Evolutionary conservation across 1,140 invertebrate species (phyloP), one percentile per base, ranked within the genome.

Genomic region (Ips nitidus): DNA sequence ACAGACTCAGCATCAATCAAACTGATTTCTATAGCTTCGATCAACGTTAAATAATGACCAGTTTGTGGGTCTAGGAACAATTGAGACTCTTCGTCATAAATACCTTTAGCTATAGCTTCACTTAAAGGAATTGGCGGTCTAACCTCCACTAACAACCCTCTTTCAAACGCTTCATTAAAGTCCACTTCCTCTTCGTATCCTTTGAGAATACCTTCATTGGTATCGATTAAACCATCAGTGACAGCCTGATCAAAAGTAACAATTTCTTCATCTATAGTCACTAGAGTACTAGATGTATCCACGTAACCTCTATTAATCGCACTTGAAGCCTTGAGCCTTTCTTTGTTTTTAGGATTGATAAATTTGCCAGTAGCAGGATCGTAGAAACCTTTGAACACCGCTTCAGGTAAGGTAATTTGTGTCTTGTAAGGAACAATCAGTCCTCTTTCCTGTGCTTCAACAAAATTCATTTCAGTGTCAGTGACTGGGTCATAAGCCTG

Each of bases 341-440:
- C 91, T 75, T 87, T 88, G 36, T 87, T 88, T 74, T 89, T 86
- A 4, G 87, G 85, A 78, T 87, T 86, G 4, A 87, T 86, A 75
- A 93, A 89, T 71, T 88, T 86, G 37, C 91, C 91, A 6, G 88
- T 89, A 63, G 86, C 84, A 1, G 89, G 87, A 80, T 90, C 87
- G 73, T 93, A 92, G 62, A 91, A 88, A n/a, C 94, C 93, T 82
- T 92, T 91, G 74, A 91, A 91, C 4, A 96, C 87, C 1, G 92
- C 92, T 80, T 95, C 93, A 1, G 92, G 90, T 8, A 97, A 82
- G 47, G 92, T 93, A 72, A 93, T 88, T 79, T 91, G 91, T 41
- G 88, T 87, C 80, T 93, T 92, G 45, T 90, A 89, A 3, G 91
- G 90, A 4, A 94, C 83, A 66, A 95, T 86, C n/a, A 95, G 78